These are phyloP conservation scores for Hypothenemus hampei DNA, from an alignment of 1,140 invertebrate species.

Conservation along the genomic window DNA sequence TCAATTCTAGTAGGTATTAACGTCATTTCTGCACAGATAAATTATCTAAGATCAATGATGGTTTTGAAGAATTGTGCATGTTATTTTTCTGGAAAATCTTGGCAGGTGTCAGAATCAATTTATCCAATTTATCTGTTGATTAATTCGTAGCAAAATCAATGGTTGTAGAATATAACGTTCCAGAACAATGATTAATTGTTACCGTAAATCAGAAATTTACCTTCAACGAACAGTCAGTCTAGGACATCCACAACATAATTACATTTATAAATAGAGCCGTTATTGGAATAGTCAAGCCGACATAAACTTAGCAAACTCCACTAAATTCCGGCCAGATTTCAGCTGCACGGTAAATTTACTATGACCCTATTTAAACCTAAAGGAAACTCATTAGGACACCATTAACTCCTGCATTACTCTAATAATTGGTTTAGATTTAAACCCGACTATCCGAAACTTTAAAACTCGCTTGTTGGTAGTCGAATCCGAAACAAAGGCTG, in stretches of 20 bases:
- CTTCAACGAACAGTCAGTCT: not conserved
- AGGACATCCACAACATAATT: not conserved
- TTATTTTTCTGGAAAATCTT: too few species aligned
- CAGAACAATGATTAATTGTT: conserved; percentile 1
- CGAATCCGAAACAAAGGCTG: conserved; percentile 13
- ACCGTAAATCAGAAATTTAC: conserved; percentile 3
- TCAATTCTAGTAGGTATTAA: too few species aligned
- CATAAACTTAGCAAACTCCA: not conserved
- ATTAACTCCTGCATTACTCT: conserved; percentile 20
- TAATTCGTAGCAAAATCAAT: too few species aligned
- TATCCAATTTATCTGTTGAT: too few species aligned
- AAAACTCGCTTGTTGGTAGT: conserved; percentile 7
- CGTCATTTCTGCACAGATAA: too few species aligned
- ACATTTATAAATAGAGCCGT: conserved; percentile 1
- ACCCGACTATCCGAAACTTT: conserved; percentile 6
- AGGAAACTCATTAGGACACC: conserved; percentile 22
- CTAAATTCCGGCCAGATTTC: conserved; percentile 13
- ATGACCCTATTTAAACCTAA: conserved; percentile 16
- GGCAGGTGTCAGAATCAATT: too few species aligned
- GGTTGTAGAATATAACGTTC: not conserved
- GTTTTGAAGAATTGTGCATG: too few species aligned
- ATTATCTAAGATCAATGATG: too few species aligned
- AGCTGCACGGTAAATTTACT: conserved; percentile 15
- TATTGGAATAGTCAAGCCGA: not conserved
- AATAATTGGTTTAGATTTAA: conserved; percentile 24